Conservation (phyloP, 2,888 invertebrate genomes). For the Spodoptera picta region DNA sequence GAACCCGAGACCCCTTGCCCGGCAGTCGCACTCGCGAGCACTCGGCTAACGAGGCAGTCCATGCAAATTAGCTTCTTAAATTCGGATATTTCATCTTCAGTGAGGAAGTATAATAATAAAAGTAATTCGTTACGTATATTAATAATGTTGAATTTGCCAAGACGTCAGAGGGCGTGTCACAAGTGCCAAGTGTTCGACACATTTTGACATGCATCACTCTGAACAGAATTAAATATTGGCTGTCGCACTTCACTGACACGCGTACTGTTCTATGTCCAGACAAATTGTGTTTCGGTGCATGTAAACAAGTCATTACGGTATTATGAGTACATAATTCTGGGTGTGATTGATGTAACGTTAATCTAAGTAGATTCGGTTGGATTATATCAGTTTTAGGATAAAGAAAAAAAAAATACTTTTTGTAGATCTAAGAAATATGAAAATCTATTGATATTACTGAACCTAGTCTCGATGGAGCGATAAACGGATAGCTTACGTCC, state of each 20-base stretch:
- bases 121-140: conserved; percentile 15
- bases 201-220: conserved; percentile 61
- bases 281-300: conserved; percentile 22
- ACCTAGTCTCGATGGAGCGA: conserved; percentile 18
- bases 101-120: conserved; percentile 16
- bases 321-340: conserved; percentile 14
- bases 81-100: no score
- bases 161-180: conserved; percentile 36
- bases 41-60: no score
- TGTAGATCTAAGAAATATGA: conserved; percentile 19
- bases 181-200: conserved; percentile 67
- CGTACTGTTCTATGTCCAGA: conserved; percentile 27
- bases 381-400: no score
- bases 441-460: conserved; percentile 32
- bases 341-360: conserved; percentile 24
- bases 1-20: no score
- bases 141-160: conserved; percentile 42
- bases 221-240: conserved; percentile 65
- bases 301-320: conserved; percentile 33
- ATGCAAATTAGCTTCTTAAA: neutral
- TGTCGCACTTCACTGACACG: conserved; percentile 37
- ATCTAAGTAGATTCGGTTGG: no score
- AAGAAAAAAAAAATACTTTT: no score
- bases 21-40: no score
- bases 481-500: conserved; percentile 35